Evolutionary conservation across 2,888 invertebrate genomes (phyloP).

Genomic region (Timandra comae): DNA sequence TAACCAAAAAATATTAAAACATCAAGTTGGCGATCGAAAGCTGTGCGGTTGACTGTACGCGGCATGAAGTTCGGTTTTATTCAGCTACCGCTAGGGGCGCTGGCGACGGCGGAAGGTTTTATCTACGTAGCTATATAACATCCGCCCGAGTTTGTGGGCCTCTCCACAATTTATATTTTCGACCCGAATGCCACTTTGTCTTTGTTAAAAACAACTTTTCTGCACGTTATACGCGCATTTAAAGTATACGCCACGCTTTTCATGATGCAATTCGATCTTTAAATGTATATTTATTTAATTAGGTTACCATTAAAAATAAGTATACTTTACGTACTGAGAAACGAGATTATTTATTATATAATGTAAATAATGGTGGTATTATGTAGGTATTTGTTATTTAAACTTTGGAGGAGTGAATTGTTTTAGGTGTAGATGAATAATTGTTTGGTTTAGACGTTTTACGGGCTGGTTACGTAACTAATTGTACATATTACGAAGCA

Average conservation of each 20-base stretch:
- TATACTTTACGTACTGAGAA: not conserved
- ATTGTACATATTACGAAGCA: slow-evolving; percentile 32
- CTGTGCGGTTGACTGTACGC: slow-evolving; percentile 53
- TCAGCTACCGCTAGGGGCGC: slow-evolving; percentile 64
- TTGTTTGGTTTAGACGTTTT: slow-evolving; percentile 48
- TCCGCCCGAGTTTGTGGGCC: slow-evolving; percentile 70
- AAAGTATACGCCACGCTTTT: slow-evolving; percentile 50
- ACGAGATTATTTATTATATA: not conserved
- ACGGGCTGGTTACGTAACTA: slow-evolving; percentile 55
- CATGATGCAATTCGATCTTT: slow-evolving; percentile 26
- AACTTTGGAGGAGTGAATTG: slow-evolving; percentile 46
- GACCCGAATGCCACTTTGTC: slow-evolving; percentile 53
- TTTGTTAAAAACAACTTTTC: slow-evolving; percentile 72
- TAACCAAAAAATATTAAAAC: too few species aligned
- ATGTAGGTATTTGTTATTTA: slow-evolving; percentile 5
- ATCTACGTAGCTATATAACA: slow-evolving; percentile 75
- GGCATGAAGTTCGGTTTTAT: slow-evolving; percentile 65
- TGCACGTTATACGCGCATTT: slow-evolving; percentile 45
- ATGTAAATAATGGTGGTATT: too few species aligned
- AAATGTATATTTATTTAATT: slow-evolving; percentile 26
- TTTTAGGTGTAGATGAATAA: slow-evolving; percentile 40
- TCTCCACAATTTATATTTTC: slow-evolving; percentile 64
- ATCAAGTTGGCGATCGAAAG: too few species aligned
- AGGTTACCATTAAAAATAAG: slow-evolving; percentile 39
- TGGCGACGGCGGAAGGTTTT: slow-evolving; percentile 73